A percentile compares a stretch with the other conserved stretches of the same genome.
Evolutionary conservation across 2,888 invertebrate species (phyloP).

Genomic region (Noctua comes): DNA sequence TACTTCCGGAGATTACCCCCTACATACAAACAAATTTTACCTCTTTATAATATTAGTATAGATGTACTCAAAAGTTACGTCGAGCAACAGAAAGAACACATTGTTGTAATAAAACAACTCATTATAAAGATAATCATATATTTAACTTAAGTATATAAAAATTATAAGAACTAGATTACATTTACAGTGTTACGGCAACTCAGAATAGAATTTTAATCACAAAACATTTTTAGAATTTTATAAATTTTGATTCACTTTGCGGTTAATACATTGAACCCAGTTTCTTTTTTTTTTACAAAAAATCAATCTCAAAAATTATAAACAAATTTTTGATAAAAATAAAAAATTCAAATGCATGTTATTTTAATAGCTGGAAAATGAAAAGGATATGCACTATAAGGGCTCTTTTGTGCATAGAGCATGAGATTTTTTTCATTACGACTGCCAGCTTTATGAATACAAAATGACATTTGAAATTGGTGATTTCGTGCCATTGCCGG

Average conservation of each 20-base stretch:
- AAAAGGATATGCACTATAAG: not conserved
- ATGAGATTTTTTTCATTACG: not conserved
- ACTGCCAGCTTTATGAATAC: not conserved
- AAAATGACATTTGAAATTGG: not conserved
- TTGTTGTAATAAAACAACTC: constrained; percentile 35
- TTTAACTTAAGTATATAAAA: constrained; percentile 69
- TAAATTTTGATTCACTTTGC: constrained; percentile 49
- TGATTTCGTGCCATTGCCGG: not conserved
- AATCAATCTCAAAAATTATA: not conserved
- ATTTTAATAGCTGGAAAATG: not conserved
- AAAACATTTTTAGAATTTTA: constrained; percentile 53
- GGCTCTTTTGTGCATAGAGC: not conserved
- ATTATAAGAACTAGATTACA: constrained; percentile 67
- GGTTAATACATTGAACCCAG: not conserved
- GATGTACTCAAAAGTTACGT: not conserved
- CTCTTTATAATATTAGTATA: too few relatives aligned
- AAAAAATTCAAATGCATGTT: not conserved
- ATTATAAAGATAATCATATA: constrained; percentile 62
- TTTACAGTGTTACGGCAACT: constrained; percentile 65
- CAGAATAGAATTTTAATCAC: constrained; percentile 60
- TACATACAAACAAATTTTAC: too few relatives aligned
- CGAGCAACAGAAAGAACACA: not conserved
- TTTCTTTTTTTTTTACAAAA: not conserved
- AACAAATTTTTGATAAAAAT: not conserved
- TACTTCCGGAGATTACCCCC: too few relatives aligned